Conservation (phyloP, 2,797 vertebrate genomes). For the Vipera latastei region DNA sequence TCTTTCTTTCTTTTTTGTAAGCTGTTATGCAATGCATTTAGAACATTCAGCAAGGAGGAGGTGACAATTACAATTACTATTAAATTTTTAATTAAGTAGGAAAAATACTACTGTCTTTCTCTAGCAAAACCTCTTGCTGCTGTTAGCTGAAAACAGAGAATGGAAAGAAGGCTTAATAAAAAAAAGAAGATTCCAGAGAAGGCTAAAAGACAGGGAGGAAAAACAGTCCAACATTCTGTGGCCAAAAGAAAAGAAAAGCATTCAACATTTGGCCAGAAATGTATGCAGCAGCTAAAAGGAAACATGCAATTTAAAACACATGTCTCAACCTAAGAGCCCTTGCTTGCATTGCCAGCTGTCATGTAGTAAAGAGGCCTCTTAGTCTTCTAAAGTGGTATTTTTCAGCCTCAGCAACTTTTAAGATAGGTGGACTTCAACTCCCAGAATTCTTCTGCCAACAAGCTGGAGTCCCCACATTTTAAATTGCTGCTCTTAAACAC, state of each 20-base stretch:
- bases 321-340: constrained; percentile 36
- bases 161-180: constrained; percentile 21
- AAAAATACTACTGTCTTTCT: constrained; percentile 25
- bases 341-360: constrained; percentile 50
- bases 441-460: neutral
- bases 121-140: constrained; percentile 24
- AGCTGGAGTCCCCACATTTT: neutral
- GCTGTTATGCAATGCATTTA: constrained; percentile 10
- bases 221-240: constrained; percentile 34
- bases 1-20: neutral
- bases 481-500: neutral
- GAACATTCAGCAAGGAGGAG: constrained; percentile 10
- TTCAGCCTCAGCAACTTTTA: neutral
- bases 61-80: neutral
- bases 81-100: neutral
- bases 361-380: constrained; percentile 2
- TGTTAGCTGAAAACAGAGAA: constrained; percentile 6
- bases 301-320: constrained; percentile 34
- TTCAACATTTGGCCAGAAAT: constrained; percentile 46
- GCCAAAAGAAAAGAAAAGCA: constrained; percentile 29
- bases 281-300: constrained; percentile 37
- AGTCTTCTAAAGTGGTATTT: neutral
- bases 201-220: constrained; percentile 18
- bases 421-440: neutral
- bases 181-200: constrained; percentile 32